These are phyloP conservation scores for Paratrypauchen microcephalus DNA, from an alignment of 2,797 vertebrate genomes.

Conservation along the genomic window DNA sequence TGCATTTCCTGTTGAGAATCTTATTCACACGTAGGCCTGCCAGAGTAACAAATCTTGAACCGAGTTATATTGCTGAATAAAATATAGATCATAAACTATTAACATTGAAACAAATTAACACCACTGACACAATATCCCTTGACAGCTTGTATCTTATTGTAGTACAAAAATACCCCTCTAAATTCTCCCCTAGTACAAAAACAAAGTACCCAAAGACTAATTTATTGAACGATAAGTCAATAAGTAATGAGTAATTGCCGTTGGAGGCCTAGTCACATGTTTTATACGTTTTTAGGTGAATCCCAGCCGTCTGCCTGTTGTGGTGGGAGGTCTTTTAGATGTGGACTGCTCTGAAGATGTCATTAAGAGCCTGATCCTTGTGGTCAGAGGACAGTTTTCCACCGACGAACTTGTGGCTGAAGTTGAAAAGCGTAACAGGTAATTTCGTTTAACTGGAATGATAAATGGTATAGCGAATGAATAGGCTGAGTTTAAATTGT, in stretches of 20 bases:
- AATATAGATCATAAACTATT: too few species aligned
- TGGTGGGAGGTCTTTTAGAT: conserved; percentile 93
- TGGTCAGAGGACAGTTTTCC: conserved; percentile 96
- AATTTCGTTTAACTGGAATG: conserved; percentile 10
- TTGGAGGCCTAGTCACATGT: background rate
- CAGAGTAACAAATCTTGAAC: too few species aligned
- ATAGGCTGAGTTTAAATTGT: too few species aligned
- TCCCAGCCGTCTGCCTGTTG: conserved; percentile 95
- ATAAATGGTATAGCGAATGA: background rate
- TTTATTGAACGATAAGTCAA: too few species aligned
- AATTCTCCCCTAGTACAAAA: too few species aligned
- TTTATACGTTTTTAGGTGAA: conserved; percentile 83
- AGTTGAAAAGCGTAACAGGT: conserved; percentile 98
- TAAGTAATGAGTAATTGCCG: background rate
- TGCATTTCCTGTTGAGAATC: background rate
- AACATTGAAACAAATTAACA: too few species aligned
- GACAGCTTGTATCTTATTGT: too few species aligned
- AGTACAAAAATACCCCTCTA: too few species aligned
- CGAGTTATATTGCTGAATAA: too few species aligned
- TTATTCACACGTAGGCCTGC: too few species aligned
- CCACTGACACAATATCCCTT: too few species aligned
- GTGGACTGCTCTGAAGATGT: conserved; percentile 99
- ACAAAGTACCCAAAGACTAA: too few species aligned
- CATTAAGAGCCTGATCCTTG: conserved; percentile 96
- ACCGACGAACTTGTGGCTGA: conserved; percentile 98